These are phyloP conservation scores for Champsocephalus esox DNA, from an alignment of 2,797 vertebrate genomes.

Conservation along the genomic window DNA sequence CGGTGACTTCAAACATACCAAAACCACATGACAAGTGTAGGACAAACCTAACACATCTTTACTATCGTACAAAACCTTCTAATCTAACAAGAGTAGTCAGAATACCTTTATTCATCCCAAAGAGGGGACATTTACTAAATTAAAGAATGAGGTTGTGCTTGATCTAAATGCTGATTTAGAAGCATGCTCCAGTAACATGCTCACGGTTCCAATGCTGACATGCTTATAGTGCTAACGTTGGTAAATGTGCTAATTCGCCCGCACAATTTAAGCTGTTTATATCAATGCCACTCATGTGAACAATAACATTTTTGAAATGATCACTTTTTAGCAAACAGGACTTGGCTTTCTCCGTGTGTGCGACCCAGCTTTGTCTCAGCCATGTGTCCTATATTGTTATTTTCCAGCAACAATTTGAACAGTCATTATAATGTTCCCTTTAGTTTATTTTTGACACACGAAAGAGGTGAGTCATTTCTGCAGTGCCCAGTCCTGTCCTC, in stretches of 20 bases:
- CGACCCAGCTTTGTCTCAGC: neutral
- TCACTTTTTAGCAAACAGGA: too few species aligned
- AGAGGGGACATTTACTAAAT: too few species aligned
- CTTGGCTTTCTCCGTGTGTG: neutral
- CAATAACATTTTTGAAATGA: too few species aligned
- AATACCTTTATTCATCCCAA: too few species aligned
- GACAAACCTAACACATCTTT: neutral
- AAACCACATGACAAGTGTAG: neutral
- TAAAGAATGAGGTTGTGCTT: neutral
- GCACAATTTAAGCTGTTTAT: neutral
- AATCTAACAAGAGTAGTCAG: neutral
- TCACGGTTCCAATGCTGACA: neutral
- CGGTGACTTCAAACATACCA: neutral
- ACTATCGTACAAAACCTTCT: neutral
- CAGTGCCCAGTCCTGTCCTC: conserved; percentile 2
- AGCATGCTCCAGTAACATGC: neutral
- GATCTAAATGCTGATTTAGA: neutral
- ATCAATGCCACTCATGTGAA: neutral
- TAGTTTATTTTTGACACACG: conserved; percentile 15
- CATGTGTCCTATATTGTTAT: neutral
- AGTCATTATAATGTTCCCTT: conserved; percentile 14
- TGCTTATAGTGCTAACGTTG: neutral
- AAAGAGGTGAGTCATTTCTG: conserved; percentile 45
- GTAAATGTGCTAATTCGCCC: neutral
- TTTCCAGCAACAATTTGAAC: neutral